Conservation (phyloP, 1,140 invertebrate genomes). For the Agrypnia vestita region DNA sequence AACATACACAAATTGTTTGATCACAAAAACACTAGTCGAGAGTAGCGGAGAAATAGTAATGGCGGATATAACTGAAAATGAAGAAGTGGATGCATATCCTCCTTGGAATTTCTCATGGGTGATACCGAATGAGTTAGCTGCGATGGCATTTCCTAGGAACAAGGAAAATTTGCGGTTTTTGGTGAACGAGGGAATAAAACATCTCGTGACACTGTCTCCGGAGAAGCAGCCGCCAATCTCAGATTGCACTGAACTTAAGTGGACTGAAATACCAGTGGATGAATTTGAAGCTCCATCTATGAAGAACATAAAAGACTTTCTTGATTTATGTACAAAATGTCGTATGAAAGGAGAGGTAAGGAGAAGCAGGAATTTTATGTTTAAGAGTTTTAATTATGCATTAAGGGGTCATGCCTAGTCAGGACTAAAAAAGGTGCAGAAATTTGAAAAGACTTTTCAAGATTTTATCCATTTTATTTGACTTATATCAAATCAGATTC, state of each 20-base stretch:
- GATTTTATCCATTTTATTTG: too few relatives aligned
- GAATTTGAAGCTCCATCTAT: slow-evolving; percentile 80
- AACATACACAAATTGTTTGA: too few relatives aligned
- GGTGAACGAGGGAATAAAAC: slow-evolving; percentile 69
- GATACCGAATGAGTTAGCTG: slow-evolving; percentile 74
- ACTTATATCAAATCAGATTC: too few relatives aligned
- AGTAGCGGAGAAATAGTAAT: slow-evolving; percentile 55
- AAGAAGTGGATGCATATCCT: slow-evolving; percentile 64
- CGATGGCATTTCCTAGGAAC: slow-evolving; percentile 74
- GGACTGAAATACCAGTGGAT: slow-evolving; percentile 76
- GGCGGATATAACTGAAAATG: slow-evolving; percentile 62
- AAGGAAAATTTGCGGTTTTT: slow-evolving; percentile 70
- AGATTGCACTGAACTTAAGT: slow-evolving; percentile 72
- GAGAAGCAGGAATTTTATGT: too few relatives aligned
- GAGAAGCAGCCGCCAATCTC: slow-evolving; percentile 76
- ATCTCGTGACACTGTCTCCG: slow-evolving; percentile 77
- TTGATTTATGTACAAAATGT: slow-evolving; percentile 75
- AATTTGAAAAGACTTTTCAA: too few relatives aligned
- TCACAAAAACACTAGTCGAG: too few relatives aligned
- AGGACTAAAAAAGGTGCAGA: too few relatives aligned
- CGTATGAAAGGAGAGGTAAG: slow-evolving; percentile 69
- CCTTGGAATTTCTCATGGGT: slow-evolving; percentile 79
- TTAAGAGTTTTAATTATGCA: too few relatives aligned
- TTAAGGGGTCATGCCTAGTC: too few relatives aligned
- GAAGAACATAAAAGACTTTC: slow-evolving; percentile 79